Percentiles rank a stretch among this genome's conserved stretches.
These are phyloP conservation scores for Zaprionus bogoriensis DNA, from an alignment of 2,888 invertebrate species.

Conservation along the genomic window DNA sequence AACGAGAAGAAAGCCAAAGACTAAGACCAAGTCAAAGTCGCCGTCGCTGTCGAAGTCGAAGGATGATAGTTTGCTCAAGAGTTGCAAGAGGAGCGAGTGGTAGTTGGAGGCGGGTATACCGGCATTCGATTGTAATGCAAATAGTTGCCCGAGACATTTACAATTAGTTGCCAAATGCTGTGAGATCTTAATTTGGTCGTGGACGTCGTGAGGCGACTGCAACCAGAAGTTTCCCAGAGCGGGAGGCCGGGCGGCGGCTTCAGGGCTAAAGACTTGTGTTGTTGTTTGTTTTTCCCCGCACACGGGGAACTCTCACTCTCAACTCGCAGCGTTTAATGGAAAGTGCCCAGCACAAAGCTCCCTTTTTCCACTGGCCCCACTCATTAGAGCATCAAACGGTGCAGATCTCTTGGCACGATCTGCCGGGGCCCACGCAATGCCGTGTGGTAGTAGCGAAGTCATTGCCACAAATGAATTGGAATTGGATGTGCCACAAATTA, in stretches of 20 bases:
- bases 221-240: background rate
- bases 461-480: slow-evolving; percentile 63
- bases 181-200: slow-evolving; percentile 75
- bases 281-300: slow-evolving; percentile 67
- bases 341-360: slow-evolving; percentile 46
- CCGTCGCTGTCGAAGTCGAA: slow-evolving; percentile 17
- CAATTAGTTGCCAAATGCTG: slow-evolving; percentile 73
- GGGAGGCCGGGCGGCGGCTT: too few species aligned
- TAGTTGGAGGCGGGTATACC: background rate
- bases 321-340: slow-evolving; percentile 53
- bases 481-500: background rate
- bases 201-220: slow-evolving; percentile 36
- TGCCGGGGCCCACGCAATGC: slow-evolving; percentile 34
- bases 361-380: too few species aligned
- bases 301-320: slow-evolving; percentile 31
- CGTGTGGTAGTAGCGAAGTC: slow-evolving; percentile 50
- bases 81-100: background rate
- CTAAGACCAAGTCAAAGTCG: slow-evolving; percentile 12
- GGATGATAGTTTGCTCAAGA: slow-evolving; percentile 43
- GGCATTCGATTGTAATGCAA: slow-evolving; percentile 56
- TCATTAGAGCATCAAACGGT: background rate
- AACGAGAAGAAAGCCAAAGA: slow-evolving; percentile 44
- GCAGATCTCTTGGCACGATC: slow-evolving; percentile 17
- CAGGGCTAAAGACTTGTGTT: slow-evolving; percentile 33
- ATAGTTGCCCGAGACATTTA: slow-evolving; percentile 68